Percentiles rank a stretch among this genome's conserved stretches.
phyloP scores from a whole-genome alignment of 35 echinoderm and acorn worm genomes.

The Apostichopus parvimensis region DNA sequence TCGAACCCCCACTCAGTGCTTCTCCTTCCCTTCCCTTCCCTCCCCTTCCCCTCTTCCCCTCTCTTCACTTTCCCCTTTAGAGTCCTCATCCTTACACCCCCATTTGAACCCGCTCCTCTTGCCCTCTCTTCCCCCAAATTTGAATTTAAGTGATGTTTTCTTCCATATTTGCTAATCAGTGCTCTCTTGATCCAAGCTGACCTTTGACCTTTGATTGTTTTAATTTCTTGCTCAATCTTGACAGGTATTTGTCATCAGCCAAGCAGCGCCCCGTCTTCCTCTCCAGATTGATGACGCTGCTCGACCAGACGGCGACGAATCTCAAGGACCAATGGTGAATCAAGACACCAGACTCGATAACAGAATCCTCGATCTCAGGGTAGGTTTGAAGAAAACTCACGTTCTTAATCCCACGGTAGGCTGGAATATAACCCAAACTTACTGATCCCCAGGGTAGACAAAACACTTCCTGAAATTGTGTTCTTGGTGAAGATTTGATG shows the following conservation, averaged over 20 bases:
- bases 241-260: conserved; percentile 84
- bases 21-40: too few species aligned
- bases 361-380: conserved; percentile 93
- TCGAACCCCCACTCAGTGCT: too few species aligned
- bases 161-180: too few species aligned
- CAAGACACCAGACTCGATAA: conserved; percentile 97
- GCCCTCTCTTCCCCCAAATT: too few species aligned
- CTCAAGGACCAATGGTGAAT: conserved; percentile 75
- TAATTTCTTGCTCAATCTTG: too few species aligned
- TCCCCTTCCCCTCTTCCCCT: too few species aligned
- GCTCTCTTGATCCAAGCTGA: neutral
- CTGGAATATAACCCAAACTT: neutral
- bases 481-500: neutral
- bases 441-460: neutral
- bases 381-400: conserved; percentile 34
- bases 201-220: too few species aligned
- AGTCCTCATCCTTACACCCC: too few species aligned
- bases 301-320: conserved; percentile 76
- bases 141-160: neutral
- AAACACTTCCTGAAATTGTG: neutral
- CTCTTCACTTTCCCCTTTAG: too few species aligned
- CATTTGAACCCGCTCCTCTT: too few species aligned
- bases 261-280: conserved; percentile 78
- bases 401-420: conserved; percentile 90
- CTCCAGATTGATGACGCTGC: conserved; percentile 95